Base-by-base conservation (phyloP, 2,113 vertebrate genomes). In the Anoplopoma fimbria region DNA sequence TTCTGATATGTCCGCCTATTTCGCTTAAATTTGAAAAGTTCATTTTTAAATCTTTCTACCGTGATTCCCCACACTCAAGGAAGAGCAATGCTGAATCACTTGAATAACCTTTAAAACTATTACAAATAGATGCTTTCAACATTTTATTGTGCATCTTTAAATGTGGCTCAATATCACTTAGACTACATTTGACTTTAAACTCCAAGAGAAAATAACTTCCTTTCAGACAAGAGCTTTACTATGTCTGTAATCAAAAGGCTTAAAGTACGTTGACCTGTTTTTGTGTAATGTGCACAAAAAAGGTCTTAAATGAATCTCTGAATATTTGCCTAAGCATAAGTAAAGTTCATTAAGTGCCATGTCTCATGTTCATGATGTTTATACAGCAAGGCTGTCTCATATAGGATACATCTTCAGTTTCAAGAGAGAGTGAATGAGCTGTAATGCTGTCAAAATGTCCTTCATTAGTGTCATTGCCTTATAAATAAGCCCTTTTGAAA, bases 381-480 rank as follows among this genome's bases (percentile, higher is more conserved):
- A 25, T 36, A 61, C 10, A 81, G 25, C 81, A 40, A 87, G 76
- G 40, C 27, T 29, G 49, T 72, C 76, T 64, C 21, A 29, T 64
- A n/a, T 14, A 61, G 51, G 31, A 38, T 62, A 49, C 65, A 42
- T n/a, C 55, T 25, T 83, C 4, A 68, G 33, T n/a, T 4, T 58
- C 13, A 21, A 40, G 7, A 60, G 63, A 23, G 42, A 36, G 55
- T 67, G 61, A 67, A 78, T 75, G 71, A 75, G 71, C 55, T 47
- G 72, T 83, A 73, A 83, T 55, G 27, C 76, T 74, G 73, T 74
- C 81, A 81, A 78, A 77, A 40, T 49, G 62, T 75, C 58, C 49
- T 82, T 79, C 68, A 78, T 86, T 84, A 81, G 34, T 78, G 71
- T 73, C 79, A 70, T 3, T 68, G 79, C 42, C 53, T 64, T 33